Percentiles rank a stretch among this genome's conserved stretches.
Evolutionary conservation across 2,797 vertebrate genomes (phyloP).

Genomic region (Acrossocheilus fasciatus): DNA sequence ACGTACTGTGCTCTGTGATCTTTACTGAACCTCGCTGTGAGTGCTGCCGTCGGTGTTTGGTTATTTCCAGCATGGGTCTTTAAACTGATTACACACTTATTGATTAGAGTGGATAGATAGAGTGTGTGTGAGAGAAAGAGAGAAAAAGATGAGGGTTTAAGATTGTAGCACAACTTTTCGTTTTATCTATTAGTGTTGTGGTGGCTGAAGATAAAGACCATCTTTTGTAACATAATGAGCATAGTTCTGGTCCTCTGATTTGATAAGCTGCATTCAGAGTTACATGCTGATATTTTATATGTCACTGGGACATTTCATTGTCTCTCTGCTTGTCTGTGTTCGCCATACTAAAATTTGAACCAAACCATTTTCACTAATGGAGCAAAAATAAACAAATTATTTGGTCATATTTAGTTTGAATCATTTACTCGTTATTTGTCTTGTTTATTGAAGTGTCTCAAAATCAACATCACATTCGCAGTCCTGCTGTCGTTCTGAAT

Average conservation of each 20-base stretch:
- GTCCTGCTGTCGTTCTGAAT: neutral
- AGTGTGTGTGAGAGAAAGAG: constrained; percentile 4
- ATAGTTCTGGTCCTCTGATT: neutral
- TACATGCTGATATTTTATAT: neutral
- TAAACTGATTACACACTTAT: constrained; percentile 51
- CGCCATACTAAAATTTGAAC: neutral
- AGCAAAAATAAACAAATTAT: neutral
- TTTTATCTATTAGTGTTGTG: neutral
- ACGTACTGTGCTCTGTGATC: constrained; percentile 59
- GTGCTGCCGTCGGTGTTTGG: constrained; percentile 29
- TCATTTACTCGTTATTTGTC: neutral
- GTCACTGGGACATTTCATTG: neutral
- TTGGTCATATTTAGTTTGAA: neutral
- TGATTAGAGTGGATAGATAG: constrained; percentile 46
- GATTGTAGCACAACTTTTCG: constrained; percentile 14
- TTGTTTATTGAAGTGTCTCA: constrained; percentile 3
- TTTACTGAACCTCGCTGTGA: constrained; percentile 57
- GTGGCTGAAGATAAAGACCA: neutral
- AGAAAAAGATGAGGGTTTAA: neutral
- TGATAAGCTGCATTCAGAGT: neutral
- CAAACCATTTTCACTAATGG: neutral
- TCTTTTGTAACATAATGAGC: neutral
- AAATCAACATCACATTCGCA: neutral
- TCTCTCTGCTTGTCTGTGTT: neutral
- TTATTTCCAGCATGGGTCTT: constrained; percentile 33